Evolutionary conservation across 2,888 invertebrate genomes (phyloP).

Genomic region (Pandemis cinnamomeana): DNA sequence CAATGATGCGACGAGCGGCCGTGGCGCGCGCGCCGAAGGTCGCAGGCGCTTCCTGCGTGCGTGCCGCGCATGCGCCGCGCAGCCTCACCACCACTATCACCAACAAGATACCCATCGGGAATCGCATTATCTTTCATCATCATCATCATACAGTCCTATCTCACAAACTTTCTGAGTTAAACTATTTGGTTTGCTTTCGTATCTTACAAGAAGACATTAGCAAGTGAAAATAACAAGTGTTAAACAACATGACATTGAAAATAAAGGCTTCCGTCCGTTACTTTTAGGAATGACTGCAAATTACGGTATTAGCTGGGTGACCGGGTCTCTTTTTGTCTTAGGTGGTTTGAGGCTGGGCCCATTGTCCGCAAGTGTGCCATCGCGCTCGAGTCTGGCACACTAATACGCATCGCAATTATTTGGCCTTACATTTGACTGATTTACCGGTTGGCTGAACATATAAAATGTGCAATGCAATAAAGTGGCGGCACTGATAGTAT

Average conservation of each 20-base stretch:
- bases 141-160: not conserved
- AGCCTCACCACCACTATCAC: constrained; percentile 36
- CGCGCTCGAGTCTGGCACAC: constrained; percentile 26
- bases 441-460: constrained; percentile 28
- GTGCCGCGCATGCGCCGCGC: constrained; percentile 72
- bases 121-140: not conserved
- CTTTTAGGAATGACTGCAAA: constrained; percentile 51
- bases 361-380: constrained; percentile 50
- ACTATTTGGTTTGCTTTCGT: not conserved
- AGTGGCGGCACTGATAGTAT: not conserved
- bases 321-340: constrained; percentile 67
- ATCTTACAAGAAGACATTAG: not conserved
- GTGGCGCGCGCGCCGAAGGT: constrained; percentile 77
- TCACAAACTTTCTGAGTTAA: not conserved
- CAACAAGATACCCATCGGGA: not conserved
- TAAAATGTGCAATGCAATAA: constrained; percentile 14
- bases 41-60: constrained; percentile 80
- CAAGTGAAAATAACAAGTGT: constrained; percentile 10
- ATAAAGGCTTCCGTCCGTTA: constrained; percentile 59
- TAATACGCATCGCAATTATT: constrained; percentile 31
- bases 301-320: constrained; percentile 64
- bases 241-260: constrained; percentile 17
- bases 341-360: constrained; percentile 52
- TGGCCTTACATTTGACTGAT: constrained; percentile 14
- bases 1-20: constrained; percentile 71